A percentile compares a stretch with the other conserved stretches of the same genome.
phyloP scores from a whole-genome alignment of 2,797 vertebrate genomes.

The Margarornis squamiger region DNA sequence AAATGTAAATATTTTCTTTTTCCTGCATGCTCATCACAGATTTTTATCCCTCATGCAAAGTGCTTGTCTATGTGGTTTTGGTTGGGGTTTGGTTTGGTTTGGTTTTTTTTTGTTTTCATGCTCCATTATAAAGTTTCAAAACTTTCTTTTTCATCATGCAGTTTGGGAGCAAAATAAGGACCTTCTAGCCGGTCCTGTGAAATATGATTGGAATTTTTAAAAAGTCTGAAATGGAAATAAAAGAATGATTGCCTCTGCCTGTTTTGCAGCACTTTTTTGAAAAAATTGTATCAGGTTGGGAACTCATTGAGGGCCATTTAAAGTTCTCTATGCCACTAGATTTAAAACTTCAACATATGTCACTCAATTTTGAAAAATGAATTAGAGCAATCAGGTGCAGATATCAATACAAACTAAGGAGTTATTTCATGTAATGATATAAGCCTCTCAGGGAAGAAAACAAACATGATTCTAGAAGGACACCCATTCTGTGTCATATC shows the following conservation, averaged over 20 bases:
- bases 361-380: neutral
- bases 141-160: neutral
- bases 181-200: neutral
- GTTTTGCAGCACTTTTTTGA: neutral
- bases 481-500: neutral
- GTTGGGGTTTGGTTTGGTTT: neutral
- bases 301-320: neutral
- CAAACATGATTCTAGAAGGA: neutral
- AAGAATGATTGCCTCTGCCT: neutral
- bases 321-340: neutral
- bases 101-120: neutral
- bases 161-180: neutral
- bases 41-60: neutral
- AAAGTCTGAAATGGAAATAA: neutral
- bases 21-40: neutral
- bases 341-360: neutral
- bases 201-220: neutral
- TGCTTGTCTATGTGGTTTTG: neutral
- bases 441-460: neutral
- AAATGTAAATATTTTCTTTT: neutral
- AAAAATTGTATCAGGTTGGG: neutral
- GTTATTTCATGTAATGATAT: neutral
- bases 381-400: neutral
- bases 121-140: neutral
- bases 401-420: neutral